phyloP scores from a whole-genome alignment of 37 sponge, comb jelly and placozoan genomes.

The Petrosia ficiformis region DNA sequence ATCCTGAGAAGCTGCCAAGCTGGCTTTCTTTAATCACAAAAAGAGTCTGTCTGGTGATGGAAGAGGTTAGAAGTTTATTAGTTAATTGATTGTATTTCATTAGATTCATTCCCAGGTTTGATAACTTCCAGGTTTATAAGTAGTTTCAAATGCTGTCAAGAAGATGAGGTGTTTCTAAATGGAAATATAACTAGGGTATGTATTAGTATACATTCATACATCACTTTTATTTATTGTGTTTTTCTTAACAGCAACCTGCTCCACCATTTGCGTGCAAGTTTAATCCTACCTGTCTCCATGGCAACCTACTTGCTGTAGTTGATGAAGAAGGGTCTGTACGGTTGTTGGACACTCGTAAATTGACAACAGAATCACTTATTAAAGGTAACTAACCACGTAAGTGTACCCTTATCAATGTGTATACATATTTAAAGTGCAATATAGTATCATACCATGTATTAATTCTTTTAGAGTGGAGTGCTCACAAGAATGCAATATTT shows the following conservation, averaged over 20 bases:
- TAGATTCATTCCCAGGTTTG: not conserved
- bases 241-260: conserved; percentile 16
- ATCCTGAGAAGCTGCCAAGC: not conserved
- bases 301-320: conserved; percentile 57
- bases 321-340: conserved; percentile 72
- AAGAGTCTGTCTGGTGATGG: not conserved
- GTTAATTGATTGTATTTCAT: not conserved
- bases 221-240: not conserved
- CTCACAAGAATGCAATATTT: conserved; percentile 69
- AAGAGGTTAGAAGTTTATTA: not conserved
- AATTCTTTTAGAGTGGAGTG: conserved; percentile 25
- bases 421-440: too few relatives aligned
- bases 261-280: conserved; percentile 69
- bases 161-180: conserved; percentile 16
- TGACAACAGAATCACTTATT: conserved; percentile 3
- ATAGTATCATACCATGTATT: too few relatives aligned
- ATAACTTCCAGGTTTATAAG: too few relatives aligned
- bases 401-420: too few relatives aligned
- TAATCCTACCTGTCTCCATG: conserved; percentile 36
- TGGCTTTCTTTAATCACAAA: not conserved
- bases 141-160: conserved; percentile 8
- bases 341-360: conserved; percentile 40
- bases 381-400: conserved; percentile 28
- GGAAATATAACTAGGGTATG: conserved; percentile 16
- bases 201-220: not conserved